Evolutionary conservation across 2,113 vertebrate species (phyloP), one percentile per base, ranked within the genome.

Genomic region (Larimichthys crocea): DNA sequence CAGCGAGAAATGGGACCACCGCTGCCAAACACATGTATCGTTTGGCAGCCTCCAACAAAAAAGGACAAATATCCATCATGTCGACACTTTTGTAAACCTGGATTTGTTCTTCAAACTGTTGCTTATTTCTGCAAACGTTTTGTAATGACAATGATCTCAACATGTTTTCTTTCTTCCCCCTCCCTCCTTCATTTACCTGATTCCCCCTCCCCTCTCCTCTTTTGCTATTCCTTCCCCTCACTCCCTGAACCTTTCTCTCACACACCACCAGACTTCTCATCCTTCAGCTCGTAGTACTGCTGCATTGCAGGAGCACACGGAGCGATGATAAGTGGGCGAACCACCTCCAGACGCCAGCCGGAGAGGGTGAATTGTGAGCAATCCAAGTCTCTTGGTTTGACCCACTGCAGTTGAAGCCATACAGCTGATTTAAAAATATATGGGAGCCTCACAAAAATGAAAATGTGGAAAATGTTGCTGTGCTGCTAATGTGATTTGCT

Each of bases 231-330:
- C 67, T 55, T 8, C 29, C 61, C 69, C 63, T 57, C 70, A 20
- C 57, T 59, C 72, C 89, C 79, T 40, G 2, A 68, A 81, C 69
- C 69, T 74, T 48, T 76, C 68, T 74, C 69, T 80, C 73, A 76
- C 87, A 89, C 79, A 77, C 85, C 80, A 88, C 88, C 88, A 94
- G 90, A 88, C 86, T 40, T 84, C 79, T 85, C 80, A 67, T 89
- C 86, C 91, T 87, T 93, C 88, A 93, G 88, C 91, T 92, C 81
- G 83, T 85, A 90, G 86, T 77, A 74, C 86, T 91, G 92, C 85
- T 92, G 93, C 93, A 84, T 80, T 91, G 89, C 90, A 86, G 93
- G 92, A 95, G 94, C 90, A 86, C 89, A 91, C 56, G 74, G 82
- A 91, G 91, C 40, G 84, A 79, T 64, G 80, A 76, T 82, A 84